Base-by-base conservation (phyloP, 2,797 vertebrate species). In the Limnodromus scolopaceus region DNA sequence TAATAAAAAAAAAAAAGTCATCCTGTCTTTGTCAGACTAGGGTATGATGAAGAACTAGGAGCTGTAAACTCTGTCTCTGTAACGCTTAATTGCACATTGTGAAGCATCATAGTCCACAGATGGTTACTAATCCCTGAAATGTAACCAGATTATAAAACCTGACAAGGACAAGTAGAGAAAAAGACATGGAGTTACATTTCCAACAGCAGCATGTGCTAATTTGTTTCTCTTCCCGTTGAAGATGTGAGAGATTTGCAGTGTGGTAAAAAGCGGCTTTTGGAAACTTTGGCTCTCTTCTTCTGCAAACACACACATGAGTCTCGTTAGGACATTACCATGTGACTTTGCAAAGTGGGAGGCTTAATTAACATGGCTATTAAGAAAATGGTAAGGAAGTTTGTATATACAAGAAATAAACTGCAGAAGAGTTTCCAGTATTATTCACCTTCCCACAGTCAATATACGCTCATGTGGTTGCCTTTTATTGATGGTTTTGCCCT, bases 71-170 rank as follows among this genome's bases (percentile, higher is more conserved):
- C 14, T 74, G 28, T 76, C 41, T 55, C 58, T 81, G 16, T 64
- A 78, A 36, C 15, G 30, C 32, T 79, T 87, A 92, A 89, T 71
- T 92, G 60, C 51, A 51, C 20, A 14, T 66, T 81, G 74, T 81
- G 81, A 72, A 78, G 34, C 10, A 8, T 60, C 32, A 5, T 46
- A 69, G 77, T 71, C 41, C 28, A n/a, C 38, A 54, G 38, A 72
- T 71, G 39, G 49, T 22, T 88, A 30, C 14, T 68, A 57, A 75
- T 86, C 30, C 9, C 16, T 87, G 65, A 82, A 77, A 61, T 60
- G 38, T 22, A 68, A 38, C 74, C 58, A 43, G 64, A 41, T 84
- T 72, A 48, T 53, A 41, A 78, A 84, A 66, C 8, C 7, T 72
- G 51, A 63, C 30, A 72, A 84, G 61, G 75, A 43, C 39, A 60